Percentiles rank a stretch among this genome's conserved stretches.
phyloP scores from a whole-genome alignment of 2,888 invertebrate species.

The Apantesis nais region DNA sequence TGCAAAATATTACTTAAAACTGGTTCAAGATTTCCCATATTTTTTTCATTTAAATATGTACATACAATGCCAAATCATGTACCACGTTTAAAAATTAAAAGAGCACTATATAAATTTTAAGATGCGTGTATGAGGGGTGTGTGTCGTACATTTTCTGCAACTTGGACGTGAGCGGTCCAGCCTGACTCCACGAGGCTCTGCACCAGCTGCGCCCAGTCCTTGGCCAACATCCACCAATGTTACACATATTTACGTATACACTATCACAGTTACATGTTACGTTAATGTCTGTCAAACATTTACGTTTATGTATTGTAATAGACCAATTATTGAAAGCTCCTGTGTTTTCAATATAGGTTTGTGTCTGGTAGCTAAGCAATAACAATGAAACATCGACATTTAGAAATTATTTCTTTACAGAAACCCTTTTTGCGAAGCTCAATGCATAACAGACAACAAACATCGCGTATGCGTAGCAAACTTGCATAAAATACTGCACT shows the following conservation, averaged over 20 bases:
- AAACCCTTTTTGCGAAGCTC: neutral
- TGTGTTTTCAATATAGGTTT: neutral
- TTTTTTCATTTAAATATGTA: neutral
- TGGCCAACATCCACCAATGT: slow-evolving; percentile 82
- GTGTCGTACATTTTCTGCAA: slow-evolving; percentile 86
- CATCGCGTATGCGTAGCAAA: slow-evolving; percentile 1
- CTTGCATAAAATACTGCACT: slow-evolving; percentile 5
- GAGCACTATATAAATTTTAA: slow-evolving; percentile 41
- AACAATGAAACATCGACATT: neutral
- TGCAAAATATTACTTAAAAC: neutral
- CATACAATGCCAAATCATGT: slow-evolving; percentile 34
- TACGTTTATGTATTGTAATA: neutral
- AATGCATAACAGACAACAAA: slow-evolving; percentile 5
- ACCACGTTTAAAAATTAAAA: slow-evolving; percentile 33
- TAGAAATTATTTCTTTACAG: neutral
- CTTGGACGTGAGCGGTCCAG: slow-evolving; percentile 93
- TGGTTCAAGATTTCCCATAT: too few species aligned
- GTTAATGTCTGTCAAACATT: slow-evolving; percentile 30
- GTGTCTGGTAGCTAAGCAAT: neutral
- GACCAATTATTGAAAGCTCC: neutral
- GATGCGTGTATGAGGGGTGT: slow-evolving; percentile 56
- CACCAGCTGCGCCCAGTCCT: slow-evolving; percentile 95
- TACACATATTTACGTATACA: slow-evolving; percentile 65
- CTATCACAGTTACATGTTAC: slow-evolving; percentile 38
- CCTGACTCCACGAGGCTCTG: slow-evolving; percentile 94